phyloP scores from a whole-genome alignment of 2,888 invertebrate genomes.

The Argyresthia goedartella region DNA sequence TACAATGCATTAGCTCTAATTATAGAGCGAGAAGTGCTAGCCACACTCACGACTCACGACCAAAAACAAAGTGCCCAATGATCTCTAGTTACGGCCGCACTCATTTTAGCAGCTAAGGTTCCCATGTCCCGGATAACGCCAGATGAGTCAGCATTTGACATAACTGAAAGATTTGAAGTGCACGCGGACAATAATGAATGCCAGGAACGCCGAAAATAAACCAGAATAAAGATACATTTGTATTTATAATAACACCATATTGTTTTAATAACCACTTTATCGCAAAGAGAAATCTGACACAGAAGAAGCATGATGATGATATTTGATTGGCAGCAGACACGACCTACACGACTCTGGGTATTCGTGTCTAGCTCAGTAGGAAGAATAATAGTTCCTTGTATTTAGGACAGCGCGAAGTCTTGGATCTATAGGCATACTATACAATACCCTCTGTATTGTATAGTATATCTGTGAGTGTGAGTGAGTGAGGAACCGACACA shows the following conservation, averaged over 20 bases:
- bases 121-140: too few relatives aligned
- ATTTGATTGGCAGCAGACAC: neutral
- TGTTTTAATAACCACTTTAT: too few relatives aligned
- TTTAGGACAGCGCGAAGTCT: conserved; percentile 3
- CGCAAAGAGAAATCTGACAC: too few relatives aligned
- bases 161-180: too few relatives aligned
- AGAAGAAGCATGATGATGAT: too few relatives aligned
- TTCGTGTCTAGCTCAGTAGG: conserved; percentile 1
- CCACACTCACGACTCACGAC: conserved; percentile 38
- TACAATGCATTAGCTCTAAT: conserved; percentile 55
- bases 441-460: too few relatives aligned
- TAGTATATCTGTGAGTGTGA: neutral
- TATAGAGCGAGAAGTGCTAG: conserved; percentile 38
- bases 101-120: neutral
- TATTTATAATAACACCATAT: too few relatives aligned
- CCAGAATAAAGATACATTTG: too few relatives aligned
- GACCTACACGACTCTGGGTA: neutral
- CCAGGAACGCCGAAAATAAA: too few relatives aligned
- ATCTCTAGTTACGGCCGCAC: neutral
- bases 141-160: too few relatives aligned
- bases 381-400: neutral
- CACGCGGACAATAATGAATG: too few relatives aligned
- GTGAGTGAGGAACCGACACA: neutral
- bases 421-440: too few relatives aligned
- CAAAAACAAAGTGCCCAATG: conserved; percentile 21